These are phyloP conservation scores for Saimiri boliviensis DNA, from an alignment of 2,113 vertebrate genomes.

Conservation along the genomic window DNA sequence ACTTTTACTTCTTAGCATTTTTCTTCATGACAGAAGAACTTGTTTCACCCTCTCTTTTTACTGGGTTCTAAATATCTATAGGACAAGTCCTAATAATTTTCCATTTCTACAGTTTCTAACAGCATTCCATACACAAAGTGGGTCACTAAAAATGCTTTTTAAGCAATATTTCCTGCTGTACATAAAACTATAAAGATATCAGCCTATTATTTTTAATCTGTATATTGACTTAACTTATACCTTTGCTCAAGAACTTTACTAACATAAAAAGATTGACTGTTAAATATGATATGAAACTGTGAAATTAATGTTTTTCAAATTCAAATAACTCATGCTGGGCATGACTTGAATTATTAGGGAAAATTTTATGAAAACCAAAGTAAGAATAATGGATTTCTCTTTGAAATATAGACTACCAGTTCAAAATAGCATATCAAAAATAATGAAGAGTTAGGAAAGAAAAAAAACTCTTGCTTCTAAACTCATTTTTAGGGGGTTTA, in stretches of 20 bases:
- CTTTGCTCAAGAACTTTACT: not conserved
- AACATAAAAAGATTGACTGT: not conserved
- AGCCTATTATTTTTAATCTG: not conserved
- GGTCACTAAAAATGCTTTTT: not conserved
- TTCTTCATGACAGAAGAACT: not conserved
- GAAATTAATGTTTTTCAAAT: not conserved
- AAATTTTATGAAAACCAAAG: not conserved
- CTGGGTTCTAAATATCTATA: not conserved
- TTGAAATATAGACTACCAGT: not conserved
- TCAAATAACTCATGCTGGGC: not conserved
- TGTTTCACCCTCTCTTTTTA: not conserved
- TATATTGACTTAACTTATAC: not conserved
- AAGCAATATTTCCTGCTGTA: not conserved
- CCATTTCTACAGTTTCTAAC: not conserved
- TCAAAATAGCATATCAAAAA: slow-evolving; percentile 11
- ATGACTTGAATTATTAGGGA: not conserved
- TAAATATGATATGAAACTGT: not conserved
- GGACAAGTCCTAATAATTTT: not conserved
- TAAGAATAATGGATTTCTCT: not conserved
- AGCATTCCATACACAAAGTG: not conserved
- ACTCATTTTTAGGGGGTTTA: not conserved
- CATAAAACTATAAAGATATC: not conserved
- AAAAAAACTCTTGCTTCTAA: not conserved
- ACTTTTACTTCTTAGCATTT: not conserved
- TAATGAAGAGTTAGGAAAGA: not conserved